Base-by-base conservation (phyloP, 2,113 vertebrate species). In the Panthera uncia region DNA sequence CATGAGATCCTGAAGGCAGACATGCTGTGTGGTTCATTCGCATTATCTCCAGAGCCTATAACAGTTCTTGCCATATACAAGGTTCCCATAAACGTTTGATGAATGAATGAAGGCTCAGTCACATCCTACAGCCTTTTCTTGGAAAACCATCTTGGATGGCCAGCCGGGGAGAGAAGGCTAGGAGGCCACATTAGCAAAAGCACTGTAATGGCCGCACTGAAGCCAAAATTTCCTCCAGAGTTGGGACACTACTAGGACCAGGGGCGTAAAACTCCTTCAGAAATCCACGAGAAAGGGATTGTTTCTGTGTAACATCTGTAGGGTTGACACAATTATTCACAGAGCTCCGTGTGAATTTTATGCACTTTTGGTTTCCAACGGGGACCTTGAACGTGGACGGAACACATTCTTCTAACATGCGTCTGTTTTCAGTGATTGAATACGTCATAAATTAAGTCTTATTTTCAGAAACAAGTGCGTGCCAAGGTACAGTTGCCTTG, bases 151-250 rank as follows among this genome's bases (percentile, higher is more conserved):
- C 29, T 52, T 63, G 57, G 16, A 45, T 13, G 63, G 5, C 8
- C 15, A 14, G 25, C 4, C 45, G 41, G 80, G 16, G 9, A 16
- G 33, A 45, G 31, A 38, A 8, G 2, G 9, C 15, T 11, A 50
- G 16, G 1, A 12, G 14, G 1, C n/a, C 55, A 71, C 55, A 4
- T 25, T 29, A 36, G 45, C 12, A 86, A 68, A 93, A 65, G 14
- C 11, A 6, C 23, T 55, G 23, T 6, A 19, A 25, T 12, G 4
- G 4, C 4, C 1, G 0, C 12, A 18, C 1, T 66, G 36, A 19
- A 16, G 21, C n/a, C 57, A 4, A 31, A 14, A 9, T 61, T 41
- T 73, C 36, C 2, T 41, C 10, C 36, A 25, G 45, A 33, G 4
- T 3, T 38, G 55, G 25, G 8, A 45, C 33, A 4, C 68, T 5